Conservation (phyloP, 2,797 vertebrate genomes). For the Gambelia wislizenii region DNA sequence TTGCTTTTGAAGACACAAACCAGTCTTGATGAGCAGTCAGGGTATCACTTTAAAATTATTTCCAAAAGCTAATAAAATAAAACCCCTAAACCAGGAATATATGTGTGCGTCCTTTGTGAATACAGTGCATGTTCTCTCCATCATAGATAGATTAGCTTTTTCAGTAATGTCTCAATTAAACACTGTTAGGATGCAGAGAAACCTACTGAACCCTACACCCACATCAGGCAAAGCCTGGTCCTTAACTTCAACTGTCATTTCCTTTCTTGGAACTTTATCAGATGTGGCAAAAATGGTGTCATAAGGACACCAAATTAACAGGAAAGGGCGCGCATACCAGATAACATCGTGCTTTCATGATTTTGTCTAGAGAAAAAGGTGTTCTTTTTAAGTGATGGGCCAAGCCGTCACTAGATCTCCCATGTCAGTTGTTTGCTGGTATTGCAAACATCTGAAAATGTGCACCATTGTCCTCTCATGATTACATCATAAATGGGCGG, state of each 20-base stretch:
- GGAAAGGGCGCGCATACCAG: too few species aligned
- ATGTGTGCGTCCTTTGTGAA: slow-evolving; percentile 41
- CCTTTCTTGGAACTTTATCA: background rate
- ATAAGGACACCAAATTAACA: too few species aligned
- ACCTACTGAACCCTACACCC: background rate
- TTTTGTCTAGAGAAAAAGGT: too few species aligned
- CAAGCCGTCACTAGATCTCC: too few species aligned
- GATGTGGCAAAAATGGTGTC: too few species aligned
- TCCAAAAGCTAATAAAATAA: slow-evolving; percentile 55
- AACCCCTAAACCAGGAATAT: slow-evolving; percentile 43
- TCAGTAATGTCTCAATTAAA: background rate
- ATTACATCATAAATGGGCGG: too few species aligned
- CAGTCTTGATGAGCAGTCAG: slow-evolving; percentile 48
- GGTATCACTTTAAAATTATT: slow-evolving; percentile 69
- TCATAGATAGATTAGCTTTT: background rate
- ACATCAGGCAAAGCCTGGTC: background rate
- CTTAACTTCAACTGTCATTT: background rate
- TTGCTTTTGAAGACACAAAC: slow-evolving; percentile 67
- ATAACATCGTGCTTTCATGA: too few species aligned
- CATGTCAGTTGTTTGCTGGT: too few species aligned
- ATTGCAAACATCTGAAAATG: too few species aligned
- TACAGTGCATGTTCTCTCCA: background rate
- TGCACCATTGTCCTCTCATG: too few species aligned
- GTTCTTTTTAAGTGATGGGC: too few species aligned
- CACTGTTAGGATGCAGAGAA: background rate